A percentile compares a stretch with the other conserved stretches of the same genome.
These are phyloP conservation scores for Agrenia bidenticulata DNA, from an alignment of 2,888 invertebrate species.

Conservation along the genomic window DNA sequence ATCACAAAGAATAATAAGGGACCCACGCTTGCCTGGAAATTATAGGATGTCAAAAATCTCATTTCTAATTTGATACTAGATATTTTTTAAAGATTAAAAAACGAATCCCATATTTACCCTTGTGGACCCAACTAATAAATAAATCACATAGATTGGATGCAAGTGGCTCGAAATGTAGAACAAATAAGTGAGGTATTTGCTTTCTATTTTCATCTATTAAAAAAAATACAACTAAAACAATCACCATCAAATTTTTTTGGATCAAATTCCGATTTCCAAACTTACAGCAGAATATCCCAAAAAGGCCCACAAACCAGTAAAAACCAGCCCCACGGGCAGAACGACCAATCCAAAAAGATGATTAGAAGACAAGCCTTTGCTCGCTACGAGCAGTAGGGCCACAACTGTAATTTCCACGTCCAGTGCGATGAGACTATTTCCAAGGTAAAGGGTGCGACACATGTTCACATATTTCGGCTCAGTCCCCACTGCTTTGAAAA, in stretches of 20 bases:
- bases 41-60: too few relatives aligned
- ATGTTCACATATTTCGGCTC: constrained; percentile 40
- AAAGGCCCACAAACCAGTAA: constrained; percentile 14
- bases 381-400: constrained; percentile 18
- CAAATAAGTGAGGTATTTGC: constrained; percentile 26
- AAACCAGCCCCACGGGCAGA: constrained; percentile 21
- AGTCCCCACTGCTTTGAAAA: constrained; percentile 41
- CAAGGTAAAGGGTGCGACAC: constrained; percentile 23
- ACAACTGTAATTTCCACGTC: constrained; percentile 30
- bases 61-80: too few relatives aligned
- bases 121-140: constrained; percentile 26
- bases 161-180: constrained; percentile 39
- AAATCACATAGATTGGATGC: constrained; percentile 39
- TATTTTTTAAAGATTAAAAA: neutral
- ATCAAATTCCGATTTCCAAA: neutral
- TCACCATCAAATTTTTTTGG: too few relatives aligned
- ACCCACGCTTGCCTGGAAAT: constrained; percentile 21
- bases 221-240: constrained; percentile 1
- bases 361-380: neutral
- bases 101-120: constrained; percentile 16
- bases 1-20: constrained; percentile 25
- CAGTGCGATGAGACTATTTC: constrained; percentile 31
- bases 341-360: constrained; percentile 18
- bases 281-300: constrained; percentile 21
- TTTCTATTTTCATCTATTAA: constrained; percentile 32